Evolutionary conservation across 2,113 vertebrate genomes (phyloP).

Genomic region (Mungos mungo): DNA sequence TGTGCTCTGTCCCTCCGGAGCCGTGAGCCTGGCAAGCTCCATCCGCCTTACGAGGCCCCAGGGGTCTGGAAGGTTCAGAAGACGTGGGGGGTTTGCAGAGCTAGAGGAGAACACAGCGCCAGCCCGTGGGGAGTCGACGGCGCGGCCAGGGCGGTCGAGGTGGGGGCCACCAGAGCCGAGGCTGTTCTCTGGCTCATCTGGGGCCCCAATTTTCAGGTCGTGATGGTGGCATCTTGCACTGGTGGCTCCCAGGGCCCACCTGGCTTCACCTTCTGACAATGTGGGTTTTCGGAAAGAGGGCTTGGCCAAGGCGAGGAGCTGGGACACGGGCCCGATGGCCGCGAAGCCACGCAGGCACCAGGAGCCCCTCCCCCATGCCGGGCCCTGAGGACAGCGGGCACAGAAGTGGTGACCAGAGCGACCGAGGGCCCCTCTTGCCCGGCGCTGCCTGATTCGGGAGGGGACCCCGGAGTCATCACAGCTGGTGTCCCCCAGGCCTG

Average conservation of each 20-base stretch:
- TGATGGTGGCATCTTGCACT: too few species aligned
- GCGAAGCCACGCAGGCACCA: background rate
- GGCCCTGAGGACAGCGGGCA: too few species aligned
- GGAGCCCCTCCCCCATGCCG: fast-evolving
- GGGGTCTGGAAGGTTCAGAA: too few species aligned
- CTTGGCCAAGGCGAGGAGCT: background rate
- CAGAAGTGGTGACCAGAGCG: too few species aligned
- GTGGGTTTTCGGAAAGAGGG: too few species aligned
- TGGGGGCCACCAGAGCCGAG: fast-evolving
- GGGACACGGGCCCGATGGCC: fast-evolving
- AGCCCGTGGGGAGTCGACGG: too few species aligned
- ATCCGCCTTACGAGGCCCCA: fast-evolving
- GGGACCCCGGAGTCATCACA: too few species aligned
- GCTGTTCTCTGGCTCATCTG: fast-evolving
- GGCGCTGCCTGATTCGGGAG: too few species aligned
- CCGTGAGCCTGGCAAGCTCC: fast-evolving
- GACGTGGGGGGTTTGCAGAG: background rate
- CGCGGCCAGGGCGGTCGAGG: fast-evolving
- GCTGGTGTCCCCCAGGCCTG: too few species aligned
- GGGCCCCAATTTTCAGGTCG: too few species aligned
- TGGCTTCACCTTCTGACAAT: background rate
- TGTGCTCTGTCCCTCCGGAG: fast-evolving
- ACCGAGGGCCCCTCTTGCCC: too few species aligned
- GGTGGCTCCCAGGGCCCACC: background rate
- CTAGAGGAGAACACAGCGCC: too few species aligned